A percentile compares a stretch with the other conserved stretches of the same genome.
These are phyloP conservation scores for Naja naja DNA, from an alignment of 2,113 vertebrate genomes.

Conservation along the genomic window DNA sequence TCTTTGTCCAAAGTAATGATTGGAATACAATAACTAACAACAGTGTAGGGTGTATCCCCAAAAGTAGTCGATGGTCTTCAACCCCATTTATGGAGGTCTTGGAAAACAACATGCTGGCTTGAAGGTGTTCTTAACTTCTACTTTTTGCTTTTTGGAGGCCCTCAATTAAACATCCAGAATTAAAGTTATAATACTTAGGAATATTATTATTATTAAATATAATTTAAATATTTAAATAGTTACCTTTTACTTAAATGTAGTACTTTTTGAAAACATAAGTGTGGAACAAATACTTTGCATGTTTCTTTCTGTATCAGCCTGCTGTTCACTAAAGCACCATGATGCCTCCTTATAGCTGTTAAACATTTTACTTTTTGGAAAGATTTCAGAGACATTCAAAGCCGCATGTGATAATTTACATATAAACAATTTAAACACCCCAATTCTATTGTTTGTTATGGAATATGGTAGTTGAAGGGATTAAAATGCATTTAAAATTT, in stretches of 20 bases:
- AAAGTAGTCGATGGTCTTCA: not conserved
- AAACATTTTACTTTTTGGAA: not conserved
- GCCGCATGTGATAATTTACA: not conserved
- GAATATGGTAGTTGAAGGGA: not conserved
- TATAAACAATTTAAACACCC: not conserved
- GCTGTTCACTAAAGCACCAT: not conserved
- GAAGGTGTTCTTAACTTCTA: not conserved
- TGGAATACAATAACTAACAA: not conserved
- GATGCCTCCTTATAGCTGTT: conserved; percentile 6
- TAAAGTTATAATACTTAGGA: not conserved
- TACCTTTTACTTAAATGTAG: not conserved
- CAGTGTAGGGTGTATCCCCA: not conserved
- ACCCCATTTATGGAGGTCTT: not conserved
- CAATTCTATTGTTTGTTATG: not conserved
- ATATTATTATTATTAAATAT: not conserved
- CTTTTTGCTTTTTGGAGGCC: not conserved
- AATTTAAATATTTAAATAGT: not conserved
- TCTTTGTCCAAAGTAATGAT: not conserved
- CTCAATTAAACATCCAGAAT: not conserved
- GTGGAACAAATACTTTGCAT: not conserved
- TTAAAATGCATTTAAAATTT: not conserved
- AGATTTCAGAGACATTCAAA: not conserved
- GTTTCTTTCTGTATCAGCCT: not conserved
- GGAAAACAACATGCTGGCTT: not conserved
- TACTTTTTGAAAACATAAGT: not conserved